These are phyloP conservation scores for Yponomeuta plumbellus DNA, from an alignment of 2,888 invertebrate species.

Conservation along the genomic window DNA sequence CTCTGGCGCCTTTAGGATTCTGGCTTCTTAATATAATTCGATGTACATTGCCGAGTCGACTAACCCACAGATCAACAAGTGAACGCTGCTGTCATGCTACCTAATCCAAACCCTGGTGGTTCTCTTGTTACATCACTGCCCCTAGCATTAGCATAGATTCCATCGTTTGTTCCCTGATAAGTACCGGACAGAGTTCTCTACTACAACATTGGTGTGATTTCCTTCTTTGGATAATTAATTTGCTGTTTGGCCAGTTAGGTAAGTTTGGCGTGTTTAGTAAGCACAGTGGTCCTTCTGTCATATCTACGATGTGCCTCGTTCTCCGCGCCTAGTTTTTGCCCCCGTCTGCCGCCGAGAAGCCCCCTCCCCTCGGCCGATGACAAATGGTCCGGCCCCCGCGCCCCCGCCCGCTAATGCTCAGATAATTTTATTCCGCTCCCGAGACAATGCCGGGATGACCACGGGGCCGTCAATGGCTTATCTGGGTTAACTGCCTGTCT, in stretches of 20 bases:
- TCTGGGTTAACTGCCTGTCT: neutral
- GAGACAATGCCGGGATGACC: constrained; percentile 48
- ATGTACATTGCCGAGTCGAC: too few species aligned
- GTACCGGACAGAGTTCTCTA: too few species aligned
- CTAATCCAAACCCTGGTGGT: too few species aligned
- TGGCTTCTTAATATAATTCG: too few species aligned
- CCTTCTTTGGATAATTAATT: neutral
- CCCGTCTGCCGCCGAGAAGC: constrained; percentile 67
- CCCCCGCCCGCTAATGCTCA: constrained; percentile 62
- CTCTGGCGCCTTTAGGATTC: too few species aligned
- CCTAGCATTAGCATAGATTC: too few species aligned
- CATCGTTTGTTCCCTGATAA: too few species aligned
- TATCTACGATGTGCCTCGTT: constrained; percentile 39
- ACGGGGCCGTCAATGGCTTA: constrained; percentile 47
- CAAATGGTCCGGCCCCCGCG: constrained; percentile 69
- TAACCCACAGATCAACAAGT: too few species aligned
- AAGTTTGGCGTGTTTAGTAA: neutral
- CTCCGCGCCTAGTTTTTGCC: constrained; percentile 70
- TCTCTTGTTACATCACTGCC: too few species aligned
- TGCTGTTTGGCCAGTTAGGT: neutral
- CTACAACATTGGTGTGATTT: too few species aligned
- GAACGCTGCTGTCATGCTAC: too few species aligned
- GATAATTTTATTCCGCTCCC: constrained; percentile 70
- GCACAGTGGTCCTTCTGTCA: constrained; percentile 44
- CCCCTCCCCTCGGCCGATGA: constrained; percentile 59